Base-by-base conservation (phyloP, 2,888 invertebrate species). In the Agrochola macilenta region DNA sequence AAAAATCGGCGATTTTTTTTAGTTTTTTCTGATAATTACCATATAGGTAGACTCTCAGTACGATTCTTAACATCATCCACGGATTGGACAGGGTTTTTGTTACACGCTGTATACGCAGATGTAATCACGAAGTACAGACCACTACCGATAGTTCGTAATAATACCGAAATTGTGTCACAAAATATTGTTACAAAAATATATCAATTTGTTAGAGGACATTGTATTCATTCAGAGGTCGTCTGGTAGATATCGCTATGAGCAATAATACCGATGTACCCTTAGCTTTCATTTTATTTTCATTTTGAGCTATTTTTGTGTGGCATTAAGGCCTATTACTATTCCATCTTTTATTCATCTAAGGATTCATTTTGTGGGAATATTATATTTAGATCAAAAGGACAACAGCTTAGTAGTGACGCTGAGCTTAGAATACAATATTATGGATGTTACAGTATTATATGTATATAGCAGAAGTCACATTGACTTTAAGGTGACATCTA, bases 241-340 rank as follows among this genome's bases (percentile, higher is more conserved):
- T 64, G 63, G 49, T 11, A 52, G 49, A 79, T 54, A 75, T 49
- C 7, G 17, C 46, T 54, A 30, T 77, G 57, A 63, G 30, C 12
- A 63, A 52, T 57, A 63, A 43, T 57, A 77, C 17, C 5, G 5
- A 61, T 58, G 58, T 66, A 39, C 9, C 43, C 35, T 66, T 23
- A n/a, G 46, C 39, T 57, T 63, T 82, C 35, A 66, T 76, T 49
- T 76, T 54, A 39, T 39, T 46, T 61, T 52, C 61, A 52, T 82
- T 77, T 30, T 57, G 23, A 57, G 30, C 30, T 68, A 23, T 68
- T 76, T 81, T 43, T 58, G 2, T 57, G 49, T 54, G n/a, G 30
- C 14, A 76, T 17, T 57, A 77, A 35, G 17, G 49, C 14, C 0
- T 63, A 63, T 82, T 76, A 68, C 30, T 61, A 39, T 77, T 30